Base-by-base conservation (phyloP, 1,140 invertebrate genomes). In the Teleopsis dalmanni region DNA sequence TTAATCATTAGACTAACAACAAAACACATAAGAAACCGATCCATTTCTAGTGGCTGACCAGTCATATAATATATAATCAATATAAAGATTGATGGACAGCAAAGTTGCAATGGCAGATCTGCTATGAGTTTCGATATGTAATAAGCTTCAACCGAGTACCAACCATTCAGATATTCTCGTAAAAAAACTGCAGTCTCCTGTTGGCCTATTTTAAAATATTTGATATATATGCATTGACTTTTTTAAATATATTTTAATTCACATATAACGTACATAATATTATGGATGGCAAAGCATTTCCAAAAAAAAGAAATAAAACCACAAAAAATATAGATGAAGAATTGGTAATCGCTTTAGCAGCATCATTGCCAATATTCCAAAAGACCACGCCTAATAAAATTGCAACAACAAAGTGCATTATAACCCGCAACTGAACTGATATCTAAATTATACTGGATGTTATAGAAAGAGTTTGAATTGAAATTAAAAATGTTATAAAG, bases 91-190 rank as follows among this genome's bases (percentile, higher is more conserved):
- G 87, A 78, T 3, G 88, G 85, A 58, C 60, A 64, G 38, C 58
- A 62, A 65, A 93, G 84, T 77, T 92, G 89, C 58, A 93, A 77
- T 3, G 90, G 90, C 53, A 93, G 65, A 71, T 94, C 91, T 0
- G 90, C 82, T 44, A 91, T 62, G n/a, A 90, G 80, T 72, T 91
- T 91, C 4, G 88, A 83, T 11, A 86, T 71, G 55, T 90, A 92
- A 64, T 94, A 95, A 0, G 85, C 79, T 36, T 79, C 78, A 5
- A 92, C 67, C 13, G 83, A 84, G 62, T 94, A 95, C 90, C 90
- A 94, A 59, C 88, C 88, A 64, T 94, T 95, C 16, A 87, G 74
- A 72, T 92, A 85, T 68, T 95, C 90, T 57, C 88, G 75, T n/a
- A 88, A 67, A 55, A 93, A 85, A 0, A 92, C 88, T n/a, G 79